Percentiles rank a stretch among this genome's conserved stretches.
These are phyloP conservation scores for Psammodynastes pulverulentus DNA, from an alignment of 2,113 vertebrate species.

Conservation along the genomic window DNA sequence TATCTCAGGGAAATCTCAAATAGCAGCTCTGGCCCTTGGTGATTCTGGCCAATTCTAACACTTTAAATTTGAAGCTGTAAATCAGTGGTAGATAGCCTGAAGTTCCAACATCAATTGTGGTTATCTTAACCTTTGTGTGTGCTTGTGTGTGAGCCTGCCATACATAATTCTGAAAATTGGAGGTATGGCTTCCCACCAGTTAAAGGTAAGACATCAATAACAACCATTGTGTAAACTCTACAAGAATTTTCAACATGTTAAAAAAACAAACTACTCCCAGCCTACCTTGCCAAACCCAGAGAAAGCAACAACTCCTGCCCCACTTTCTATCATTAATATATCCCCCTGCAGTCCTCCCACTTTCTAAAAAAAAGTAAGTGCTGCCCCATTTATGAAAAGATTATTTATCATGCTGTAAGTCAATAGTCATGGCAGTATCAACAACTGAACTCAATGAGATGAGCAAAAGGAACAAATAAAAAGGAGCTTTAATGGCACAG, in stretches of 20 bases:
- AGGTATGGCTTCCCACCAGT: not conserved
- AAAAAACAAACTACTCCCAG: not conserved
- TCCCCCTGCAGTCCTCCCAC: not conserved
- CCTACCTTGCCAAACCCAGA: not conserved
- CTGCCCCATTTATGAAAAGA: not conserved
- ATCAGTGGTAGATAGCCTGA: not conserved
- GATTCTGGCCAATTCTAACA: not conserved
- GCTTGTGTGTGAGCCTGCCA: not conserved
- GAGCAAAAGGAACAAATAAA: not conserved
- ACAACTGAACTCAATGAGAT: not conserved
- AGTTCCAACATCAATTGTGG: not conserved
- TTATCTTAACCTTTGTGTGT: not conserved
- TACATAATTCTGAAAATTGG: not conserved
- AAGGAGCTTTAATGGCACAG: not conserved
- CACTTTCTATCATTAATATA: not conserved
- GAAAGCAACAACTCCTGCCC: not conserved
- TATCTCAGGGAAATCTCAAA: not conserved
- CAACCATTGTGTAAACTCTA: not conserved
- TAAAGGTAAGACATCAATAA: not conserved
- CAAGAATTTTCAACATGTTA: not conserved
- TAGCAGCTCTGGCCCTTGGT: not conserved
- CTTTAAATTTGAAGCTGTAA: not conserved
- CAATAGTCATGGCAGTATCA: not conserved
- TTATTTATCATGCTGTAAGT: not conserved
- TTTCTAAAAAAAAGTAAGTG: not conserved